These are phyloP conservation scores for Gopherus flavomarginatus DNA, from an alignment of 2,113 vertebrate genomes.

Conservation along the genomic window DNA sequence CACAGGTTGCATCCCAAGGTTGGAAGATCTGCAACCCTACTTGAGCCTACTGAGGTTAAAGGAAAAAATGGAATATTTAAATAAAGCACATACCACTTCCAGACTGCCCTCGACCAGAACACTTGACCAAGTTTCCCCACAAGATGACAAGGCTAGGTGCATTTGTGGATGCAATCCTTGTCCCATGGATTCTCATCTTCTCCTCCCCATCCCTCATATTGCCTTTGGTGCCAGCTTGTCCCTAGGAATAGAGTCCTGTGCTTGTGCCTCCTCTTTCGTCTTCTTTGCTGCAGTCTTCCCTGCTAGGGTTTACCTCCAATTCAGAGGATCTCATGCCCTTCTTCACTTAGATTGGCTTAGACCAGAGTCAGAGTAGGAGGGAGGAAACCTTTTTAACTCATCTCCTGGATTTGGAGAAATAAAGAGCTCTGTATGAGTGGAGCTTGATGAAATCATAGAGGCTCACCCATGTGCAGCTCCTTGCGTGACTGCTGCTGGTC, in stretches of 20 bases:
- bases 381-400: constrained; percentile 14
- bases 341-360: background rate
- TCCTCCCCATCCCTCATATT: background rate
- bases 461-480: rapidly evolving
- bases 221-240: background rate
- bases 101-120: background rate
- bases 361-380: background rate
- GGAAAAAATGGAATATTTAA: background rate
- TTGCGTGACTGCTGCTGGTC: background rate
- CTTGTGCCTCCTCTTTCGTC: background rate
- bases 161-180: background rate
- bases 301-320: background rate
- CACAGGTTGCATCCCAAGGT: background rate
- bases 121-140: background rate
- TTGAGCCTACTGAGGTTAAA: background rate
- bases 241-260: background rate
- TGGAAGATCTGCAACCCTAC: background rate
- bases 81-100: background rate
- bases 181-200: background rate
- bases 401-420: background rate
- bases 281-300: background rate
- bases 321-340: background rate
- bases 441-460: rapidly evolving
- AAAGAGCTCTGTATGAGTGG: background rate
- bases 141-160: background rate